Percentiles rank a stretch among this genome's conserved stretches.
Conservation (phyloP, 1,140 invertebrate species). For the Augochlora pura region DNA sequence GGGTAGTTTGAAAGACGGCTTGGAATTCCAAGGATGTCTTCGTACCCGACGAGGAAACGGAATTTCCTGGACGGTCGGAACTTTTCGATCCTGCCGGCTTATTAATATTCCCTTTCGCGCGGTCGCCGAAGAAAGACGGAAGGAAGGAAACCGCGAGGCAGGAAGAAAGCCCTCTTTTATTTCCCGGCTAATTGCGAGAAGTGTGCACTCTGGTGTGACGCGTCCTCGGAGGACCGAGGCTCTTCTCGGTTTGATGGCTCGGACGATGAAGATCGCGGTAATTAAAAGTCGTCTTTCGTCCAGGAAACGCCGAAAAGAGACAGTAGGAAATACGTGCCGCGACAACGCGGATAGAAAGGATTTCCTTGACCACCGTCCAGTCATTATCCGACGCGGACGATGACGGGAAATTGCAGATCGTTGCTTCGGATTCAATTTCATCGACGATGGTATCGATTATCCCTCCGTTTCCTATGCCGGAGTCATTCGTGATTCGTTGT, state of each 20-base stretch:
- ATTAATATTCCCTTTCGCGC: neutral
- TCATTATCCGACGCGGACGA: too few relatives aligned
- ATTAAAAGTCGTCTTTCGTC: neutral
- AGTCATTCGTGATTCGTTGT: too few relatives aligned
- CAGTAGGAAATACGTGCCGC: neutral
- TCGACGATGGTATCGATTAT: too few relatives aligned
- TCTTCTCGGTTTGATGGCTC: neutral
- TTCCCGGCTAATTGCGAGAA: conserved; percentile 28
- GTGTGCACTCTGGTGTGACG: conserved; percentile 6
- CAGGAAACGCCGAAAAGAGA: too few relatives aligned
- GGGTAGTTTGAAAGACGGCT: too few relatives aligned
- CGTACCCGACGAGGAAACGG: neutral
- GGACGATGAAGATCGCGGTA: neutral
- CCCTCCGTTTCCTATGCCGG: too few relatives aligned
- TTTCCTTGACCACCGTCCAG: neutral
- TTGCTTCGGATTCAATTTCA: too few relatives aligned
- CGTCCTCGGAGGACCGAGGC: neutral
- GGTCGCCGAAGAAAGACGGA: neutral
- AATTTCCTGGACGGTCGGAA: neutral
- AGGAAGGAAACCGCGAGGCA: neutral
- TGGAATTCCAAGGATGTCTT: too few relatives aligned
- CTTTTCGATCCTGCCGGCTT: conserved; percentile 16
- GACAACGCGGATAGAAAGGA: neutral
- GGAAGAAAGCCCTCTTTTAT: conserved; percentile 19
- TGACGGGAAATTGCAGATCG: too few relatives aligned